Percentiles rank a stretch among this genome's conserved stretches.
phyloP scores from a whole-genome alignment of 2,113 vertebrate species.

The Pleuronectes platessa region DNA sequence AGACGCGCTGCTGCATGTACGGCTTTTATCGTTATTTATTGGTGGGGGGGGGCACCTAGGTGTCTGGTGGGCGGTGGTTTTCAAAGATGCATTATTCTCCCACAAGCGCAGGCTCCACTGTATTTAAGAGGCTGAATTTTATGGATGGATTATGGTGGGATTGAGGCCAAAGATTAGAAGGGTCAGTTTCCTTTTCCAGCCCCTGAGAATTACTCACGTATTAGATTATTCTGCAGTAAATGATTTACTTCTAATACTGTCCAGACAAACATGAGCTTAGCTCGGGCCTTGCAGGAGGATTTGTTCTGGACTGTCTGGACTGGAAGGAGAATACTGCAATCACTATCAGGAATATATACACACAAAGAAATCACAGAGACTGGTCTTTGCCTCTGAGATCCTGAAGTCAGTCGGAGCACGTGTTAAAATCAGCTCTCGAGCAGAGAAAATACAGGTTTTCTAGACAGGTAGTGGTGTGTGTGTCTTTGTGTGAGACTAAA shows the following conservation, averaged over 20 bases:
- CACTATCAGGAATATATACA: too few relatives aligned
- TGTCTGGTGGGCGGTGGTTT: background rate
- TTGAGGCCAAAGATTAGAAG: constrained; percentile 67
- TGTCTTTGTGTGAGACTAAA: constrained; percentile 15
- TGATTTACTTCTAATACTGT: background rate
- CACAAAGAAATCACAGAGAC: background rate
- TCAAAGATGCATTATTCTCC: constrained; percentile 18
- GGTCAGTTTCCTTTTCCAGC: constrained; percentile 13
- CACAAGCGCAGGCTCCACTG: background rate
- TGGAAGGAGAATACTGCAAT: too few relatives aligned
- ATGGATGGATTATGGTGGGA: constrained; percentile 64
- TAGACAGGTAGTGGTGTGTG: constrained; percentile 31
- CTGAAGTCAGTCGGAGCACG: constrained; percentile 9
- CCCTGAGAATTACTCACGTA: background rate
- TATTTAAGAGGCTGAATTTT: constrained; percentile 39
- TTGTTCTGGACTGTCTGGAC: background rate
- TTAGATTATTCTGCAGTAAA: constrained; percentile 13
- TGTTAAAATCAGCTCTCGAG: constrained; percentile 20
- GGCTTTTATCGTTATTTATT: too few relatives aligned
- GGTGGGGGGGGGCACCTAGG: too few relatives aligned
- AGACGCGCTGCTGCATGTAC: too few relatives aligned
- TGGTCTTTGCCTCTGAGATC: background rate
- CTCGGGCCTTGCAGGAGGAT: background rate
- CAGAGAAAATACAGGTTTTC: constrained; percentile 26
- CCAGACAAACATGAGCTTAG: background rate